Base-by-base conservation (phyloP, 35 echinoderm and acorn worm genomes). In the Strongylocentrotus purpuratus region DNA sequence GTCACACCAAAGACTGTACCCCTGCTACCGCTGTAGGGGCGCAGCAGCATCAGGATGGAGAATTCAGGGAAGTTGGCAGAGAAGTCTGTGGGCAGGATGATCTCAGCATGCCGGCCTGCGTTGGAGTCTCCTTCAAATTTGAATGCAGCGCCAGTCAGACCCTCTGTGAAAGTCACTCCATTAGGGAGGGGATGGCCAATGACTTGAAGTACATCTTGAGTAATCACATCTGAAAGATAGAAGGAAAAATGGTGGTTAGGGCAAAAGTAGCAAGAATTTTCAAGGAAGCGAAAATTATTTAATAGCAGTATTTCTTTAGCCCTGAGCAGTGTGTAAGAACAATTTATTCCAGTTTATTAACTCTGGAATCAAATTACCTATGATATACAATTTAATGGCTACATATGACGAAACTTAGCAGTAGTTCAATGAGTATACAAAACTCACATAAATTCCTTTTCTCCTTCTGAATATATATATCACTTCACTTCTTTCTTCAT, bases 161-260 rank as follows among this genome's bases (percentile, higher is more conserved):
- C 96, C 70, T 96, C 96, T 31, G 96, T 94, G 45, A 96, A 96
- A n/a, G 47, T 52, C n/a, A 95, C 96, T 35, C 94, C 94, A n/a
- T 25, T 31, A 0, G 96, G 96, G 33, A 96, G 96, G 47, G 96
- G 96, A 31, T 86, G 88, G 7, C 96, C 96, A 65, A 94, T 96
- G 46, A 96, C 52, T 12, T 71, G 94, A 48, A 96, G 96, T 45
- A 96, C 31, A 65, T 96, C 94, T 47, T 89, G 50, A 32, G 33
- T 94, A 60, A 22, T 28, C 31, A 45, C 32, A 45, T 35, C 88
- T 95, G 95, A 48, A 20, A 88, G 85, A 89, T 46, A 89, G 14
- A 46, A 89, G n/a, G n/a, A 46, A 41, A 89, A 33, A 89, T 33
- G 7, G 3, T 89, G 32, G 33, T 18, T 46, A 45, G 15, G 14